phyloP scores from a whole-genome alignment of 2,113 vertebrate species.

The Macrotis lagotis region DNA sequence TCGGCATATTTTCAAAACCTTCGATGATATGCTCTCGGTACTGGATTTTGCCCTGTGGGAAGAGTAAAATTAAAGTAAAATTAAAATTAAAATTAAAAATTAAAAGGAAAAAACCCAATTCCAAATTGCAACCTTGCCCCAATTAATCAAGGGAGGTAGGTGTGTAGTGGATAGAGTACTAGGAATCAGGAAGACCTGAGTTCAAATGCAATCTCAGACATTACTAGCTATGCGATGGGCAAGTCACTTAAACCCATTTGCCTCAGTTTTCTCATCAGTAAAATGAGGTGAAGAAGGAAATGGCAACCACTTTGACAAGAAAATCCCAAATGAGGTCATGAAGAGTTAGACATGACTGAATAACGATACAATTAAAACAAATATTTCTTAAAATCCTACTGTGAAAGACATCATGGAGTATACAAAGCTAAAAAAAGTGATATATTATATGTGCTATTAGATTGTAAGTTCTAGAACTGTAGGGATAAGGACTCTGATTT shows the following conservation, averaged over 20 bases:
- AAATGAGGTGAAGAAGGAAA: too few species aligned
- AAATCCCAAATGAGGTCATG: too few species aligned
- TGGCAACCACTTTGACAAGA: too few species aligned
- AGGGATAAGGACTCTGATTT: not conserved
- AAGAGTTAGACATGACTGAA: too few species aligned
- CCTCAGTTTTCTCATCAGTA: too few species aligned
- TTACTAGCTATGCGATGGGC: too few species aligned
- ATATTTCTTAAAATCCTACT: not conserved
- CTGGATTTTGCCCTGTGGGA: slow-evolving; percentile 88
- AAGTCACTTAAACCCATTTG: too few species aligned
- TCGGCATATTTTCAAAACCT: slow-evolving; percentile 93
- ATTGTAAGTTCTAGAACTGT: not conserved
- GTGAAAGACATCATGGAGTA: not conserved
- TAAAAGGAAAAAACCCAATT: not conserved
- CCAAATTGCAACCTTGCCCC: not conserved
- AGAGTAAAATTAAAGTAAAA: slow-evolving; percentile 18
- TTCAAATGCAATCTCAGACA: too few species aligned
- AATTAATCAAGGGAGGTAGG: not conserved
- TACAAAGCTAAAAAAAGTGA: not conserved
- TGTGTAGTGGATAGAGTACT: too few species aligned
- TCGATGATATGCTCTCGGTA: slow-evolving; percentile 85
- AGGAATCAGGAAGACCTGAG: too few species aligned
- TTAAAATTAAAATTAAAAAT: not conserved
- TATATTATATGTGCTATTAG: not conserved
- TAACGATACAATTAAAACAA: not conserved